These are phyloP conservation scores for Megastigmus dorsalis DNA, from an alignment of 2,888 invertebrate genomes.

Conservation along the genomic window DNA sequence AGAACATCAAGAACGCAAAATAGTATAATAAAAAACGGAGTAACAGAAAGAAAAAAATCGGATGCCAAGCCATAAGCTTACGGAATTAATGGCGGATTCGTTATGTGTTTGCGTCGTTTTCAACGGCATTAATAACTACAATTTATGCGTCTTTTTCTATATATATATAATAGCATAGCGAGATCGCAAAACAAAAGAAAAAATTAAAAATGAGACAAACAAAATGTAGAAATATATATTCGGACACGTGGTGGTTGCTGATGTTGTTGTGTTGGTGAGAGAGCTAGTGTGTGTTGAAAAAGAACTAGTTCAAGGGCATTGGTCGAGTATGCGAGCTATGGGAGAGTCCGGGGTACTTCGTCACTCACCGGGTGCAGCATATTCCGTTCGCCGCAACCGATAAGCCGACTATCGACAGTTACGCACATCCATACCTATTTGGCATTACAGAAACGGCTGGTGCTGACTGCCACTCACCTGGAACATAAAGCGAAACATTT, in stretches of 20 bases:
- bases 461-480: constrained; percentile 74
- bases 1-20: constrained; percentile 3
- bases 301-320: constrained; percentile 56
- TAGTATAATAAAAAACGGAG: no score
- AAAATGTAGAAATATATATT: constrained; percentile 18
- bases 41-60: constrained; percentile 11
- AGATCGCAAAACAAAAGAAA: constrained; percentile 24
- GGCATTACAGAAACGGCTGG: constrained; percentile 74
- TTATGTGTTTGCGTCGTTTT: not conserved
- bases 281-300: constrained; percentile 34
- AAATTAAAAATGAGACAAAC: constrained; percentile 13
- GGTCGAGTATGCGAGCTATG: constrained; percentile 63
- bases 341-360: constrained; percentile 66
- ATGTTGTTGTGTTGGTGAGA: constrained; percentile 37
- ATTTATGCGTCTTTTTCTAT: constrained; percentile 8
- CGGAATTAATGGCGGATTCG: constrained; percentile 9
- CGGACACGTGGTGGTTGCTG: constrained; percentile 18
- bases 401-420: constrained; percentile 72
- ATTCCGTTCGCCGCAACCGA: constrained; percentile 73
- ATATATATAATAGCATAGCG: no score
- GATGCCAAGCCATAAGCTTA: constrained; percentile 9
- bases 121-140: not conserved
- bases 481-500: constrained; percentile 68
- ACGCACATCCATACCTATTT: constrained; percentile 74
- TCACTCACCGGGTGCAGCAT: constrained; percentile 75